Evolutionary conservation across 1,140 invertebrate genomes (phyloP).

Genomic region (Sogatella furcifera): DNA sequence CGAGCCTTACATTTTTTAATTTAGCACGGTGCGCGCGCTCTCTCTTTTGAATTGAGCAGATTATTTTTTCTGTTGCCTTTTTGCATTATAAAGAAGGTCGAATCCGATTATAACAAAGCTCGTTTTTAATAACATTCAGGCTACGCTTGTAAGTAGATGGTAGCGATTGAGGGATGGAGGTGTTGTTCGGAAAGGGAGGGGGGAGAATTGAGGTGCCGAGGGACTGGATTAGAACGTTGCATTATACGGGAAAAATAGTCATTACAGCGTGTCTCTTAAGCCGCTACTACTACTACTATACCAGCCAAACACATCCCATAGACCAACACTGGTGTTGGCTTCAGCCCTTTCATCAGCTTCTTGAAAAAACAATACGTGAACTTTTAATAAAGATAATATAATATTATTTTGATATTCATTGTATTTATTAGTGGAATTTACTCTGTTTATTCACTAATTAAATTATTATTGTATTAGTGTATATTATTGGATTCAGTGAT

Average conservation of each 20-base stretch:
- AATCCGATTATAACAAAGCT: slow-evolving; percentile 3
- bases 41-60: not conserved
- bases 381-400: too few relatives aligned
- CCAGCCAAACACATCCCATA: too few relatives aligned
- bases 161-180: not conserved
- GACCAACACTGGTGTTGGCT: too few relatives aligned
- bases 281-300: too few relatives aligned
- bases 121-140: slow-evolving; percentile 3
- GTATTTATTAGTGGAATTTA: too few relatives aligned
- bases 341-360: too few relatives aligned
- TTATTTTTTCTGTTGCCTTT: slow-evolving; percentile 3
- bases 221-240: not conserved
- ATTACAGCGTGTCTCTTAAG: not conserved
- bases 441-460: too few relatives aligned
- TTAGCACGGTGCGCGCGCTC: not conserved
- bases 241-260: slow-evolving; percentile 2
- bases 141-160: too few relatives aligned
- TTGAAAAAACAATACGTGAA: too few relatives aligned
- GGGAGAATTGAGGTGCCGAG: not conserved
- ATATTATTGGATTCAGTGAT: too few relatives aligned
- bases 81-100: slow-evolving; percentile 1
- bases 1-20: slow-evolving; percentile 1
- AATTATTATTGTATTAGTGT: too few relatives aligned
- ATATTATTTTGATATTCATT: too few relatives aligned
- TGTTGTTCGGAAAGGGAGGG: not conserved